Conservation (phyloP, 1,140 invertebrate species). For the Drosophila sturtevanti region DNA sequence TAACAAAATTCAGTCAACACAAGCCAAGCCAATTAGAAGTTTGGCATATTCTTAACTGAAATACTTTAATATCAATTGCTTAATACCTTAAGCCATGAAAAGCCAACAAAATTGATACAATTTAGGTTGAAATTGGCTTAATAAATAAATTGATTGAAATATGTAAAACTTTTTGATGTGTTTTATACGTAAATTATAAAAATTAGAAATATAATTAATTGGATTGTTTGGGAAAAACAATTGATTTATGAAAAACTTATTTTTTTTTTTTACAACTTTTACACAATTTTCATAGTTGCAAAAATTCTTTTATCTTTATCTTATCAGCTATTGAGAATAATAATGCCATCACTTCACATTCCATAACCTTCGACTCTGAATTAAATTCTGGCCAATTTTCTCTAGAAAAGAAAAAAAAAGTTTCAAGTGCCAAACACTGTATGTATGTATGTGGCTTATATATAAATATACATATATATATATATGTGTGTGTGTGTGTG, state of each 20-base stretch:
- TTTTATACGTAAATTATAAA: no score
- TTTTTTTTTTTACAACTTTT: no score
- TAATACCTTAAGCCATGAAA: no score
- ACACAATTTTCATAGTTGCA: no score
- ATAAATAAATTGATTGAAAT: no score
- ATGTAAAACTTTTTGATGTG: no score
- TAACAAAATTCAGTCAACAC: background rate
- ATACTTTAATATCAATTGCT: no score
- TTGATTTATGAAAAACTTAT: no score
- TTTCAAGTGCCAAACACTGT: conserved; percentile 55
- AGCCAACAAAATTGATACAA: no score
- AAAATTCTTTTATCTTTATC: background rate
- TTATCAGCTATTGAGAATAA: background rate
- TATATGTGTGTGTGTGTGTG: conserved; percentile 31
- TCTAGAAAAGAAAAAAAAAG: conserved; percentile 22
- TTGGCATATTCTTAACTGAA: background rate
- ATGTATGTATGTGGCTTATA: conserved; percentile 28
- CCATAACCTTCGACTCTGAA: background rate
- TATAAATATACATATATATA: conserved; percentile 15
- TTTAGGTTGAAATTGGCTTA: no score
- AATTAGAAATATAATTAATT: no score
- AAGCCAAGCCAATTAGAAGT: background rate
- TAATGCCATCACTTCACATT: background rate
- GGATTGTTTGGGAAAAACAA: no score
- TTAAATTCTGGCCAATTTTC: background rate